phyloP scores from a whole-genome alignment of 2,113 vertebrate genomes.

The Conger conger region DNA sequence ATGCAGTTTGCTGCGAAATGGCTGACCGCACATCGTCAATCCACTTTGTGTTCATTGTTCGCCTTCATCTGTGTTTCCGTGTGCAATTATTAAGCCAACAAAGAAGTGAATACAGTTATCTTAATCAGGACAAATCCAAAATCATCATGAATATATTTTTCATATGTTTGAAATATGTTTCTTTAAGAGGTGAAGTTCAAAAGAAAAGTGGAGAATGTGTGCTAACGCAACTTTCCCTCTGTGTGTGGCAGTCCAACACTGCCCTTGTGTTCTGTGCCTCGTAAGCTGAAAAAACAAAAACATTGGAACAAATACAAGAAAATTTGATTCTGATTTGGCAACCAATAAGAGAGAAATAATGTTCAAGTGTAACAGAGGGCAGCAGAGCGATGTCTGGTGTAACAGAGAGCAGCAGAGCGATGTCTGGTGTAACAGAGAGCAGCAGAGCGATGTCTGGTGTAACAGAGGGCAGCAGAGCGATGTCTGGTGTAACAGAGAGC shows the following conservation, averaged over 20 bases:
- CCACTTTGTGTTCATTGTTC: background rate
- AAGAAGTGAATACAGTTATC: background rate
- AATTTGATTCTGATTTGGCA: too few relatives aligned
- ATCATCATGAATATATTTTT: background rate
- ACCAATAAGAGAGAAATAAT: too few relatives aligned
- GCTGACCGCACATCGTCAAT: background rate
- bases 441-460: too few relatives aligned
- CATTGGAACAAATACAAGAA: background rate
- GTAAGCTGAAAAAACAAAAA: background rate
- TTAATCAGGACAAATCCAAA: background rate
- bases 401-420: too few relatives aligned
- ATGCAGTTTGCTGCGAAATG: background rate
- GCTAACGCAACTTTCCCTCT: background rate
- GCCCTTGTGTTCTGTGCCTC: background rate
- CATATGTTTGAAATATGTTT: background rate
- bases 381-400: too few relatives aligned
- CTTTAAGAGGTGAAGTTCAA: background rate
- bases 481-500: too few relatives aligned
- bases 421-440: too few relatives aligned
- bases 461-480: too few relatives aligned
- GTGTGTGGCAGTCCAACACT: background rate
- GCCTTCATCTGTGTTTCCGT: background rate
- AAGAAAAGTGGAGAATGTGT: background rate
- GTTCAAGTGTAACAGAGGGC: too few relatives aligned
- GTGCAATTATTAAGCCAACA: background rate